Conservation (phyloP, 2,888 invertebrate species). For the Patella ulyssiponensis region DNA sequence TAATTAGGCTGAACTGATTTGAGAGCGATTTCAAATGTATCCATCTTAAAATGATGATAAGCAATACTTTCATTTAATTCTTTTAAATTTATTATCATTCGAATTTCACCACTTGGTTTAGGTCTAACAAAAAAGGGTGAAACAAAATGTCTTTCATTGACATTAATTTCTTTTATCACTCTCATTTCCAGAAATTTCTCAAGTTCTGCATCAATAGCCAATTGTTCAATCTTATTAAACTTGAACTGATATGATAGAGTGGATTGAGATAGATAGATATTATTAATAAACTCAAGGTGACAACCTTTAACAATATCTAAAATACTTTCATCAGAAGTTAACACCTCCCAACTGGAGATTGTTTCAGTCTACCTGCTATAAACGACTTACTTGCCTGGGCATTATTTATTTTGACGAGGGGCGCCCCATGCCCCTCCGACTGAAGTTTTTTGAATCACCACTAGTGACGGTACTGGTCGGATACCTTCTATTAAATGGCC, state of each 20-base stretch:
- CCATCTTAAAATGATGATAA: constrained; percentile 22
- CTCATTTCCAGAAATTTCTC: no score
- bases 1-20: neutral
- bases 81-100: constrained; percentile 12
- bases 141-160: constrained; percentile 1
- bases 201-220: no score
- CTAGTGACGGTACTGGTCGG: no score
- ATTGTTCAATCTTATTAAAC: no score
- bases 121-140: neutral
- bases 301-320: neutral
- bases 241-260: no score
- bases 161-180: neutral
- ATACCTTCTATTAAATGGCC: neutral
- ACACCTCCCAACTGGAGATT: neutral
- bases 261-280: no score
- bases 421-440: no score
- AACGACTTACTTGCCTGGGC: neutral
- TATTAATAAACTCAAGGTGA: neutral
- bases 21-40: neutral
- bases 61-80: constrained; percentile 17
- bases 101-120: constrained; percentile 1
- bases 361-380: constrained; percentile 9
- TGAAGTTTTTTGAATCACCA: no score
- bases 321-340: neutral
- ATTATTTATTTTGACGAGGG: neutral